Evolutionary conservation across 1,140 invertebrate species (phyloP).

Genomic region (Cydia fagiglandana): DNA sequence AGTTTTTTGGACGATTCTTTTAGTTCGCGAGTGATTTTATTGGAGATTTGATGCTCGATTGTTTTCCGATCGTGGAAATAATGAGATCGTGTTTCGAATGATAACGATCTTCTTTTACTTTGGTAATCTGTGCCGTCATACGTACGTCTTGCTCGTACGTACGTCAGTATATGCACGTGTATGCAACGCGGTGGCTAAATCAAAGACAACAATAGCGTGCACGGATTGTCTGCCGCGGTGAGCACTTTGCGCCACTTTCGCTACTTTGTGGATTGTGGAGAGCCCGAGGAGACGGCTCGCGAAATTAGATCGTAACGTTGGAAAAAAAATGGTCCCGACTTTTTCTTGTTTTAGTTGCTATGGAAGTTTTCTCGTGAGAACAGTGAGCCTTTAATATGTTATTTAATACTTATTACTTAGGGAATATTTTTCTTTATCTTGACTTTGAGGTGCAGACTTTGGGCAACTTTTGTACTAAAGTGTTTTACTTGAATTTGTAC

Average conservation of each 20-base stretch:
- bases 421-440: too few relatives aligned
- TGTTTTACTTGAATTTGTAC: too few relatives aligned
- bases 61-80: slow-evolving; percentile 36
- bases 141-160: slow-evolving; percentile 4
- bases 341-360: slow-evolving; percentile 23
- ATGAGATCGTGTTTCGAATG: slow-evolving; percentile 33
- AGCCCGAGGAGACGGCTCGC: slow-evolving; percentile 45
- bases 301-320: slow-evolving; percentile 56
- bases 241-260: slow-evolving; percentile 65
- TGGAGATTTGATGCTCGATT: slow-evolving; percentile 37
- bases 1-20: slow-evolving; percentile 43
- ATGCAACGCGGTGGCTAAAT: slow-evolving; percentile 48
- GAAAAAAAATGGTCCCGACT: slow-evolving; percentile 36
- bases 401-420: too few relatives aligned
- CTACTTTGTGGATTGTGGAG: slow-evolving; percentile 63
- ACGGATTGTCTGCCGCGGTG: slow-evolving; percentile 57
- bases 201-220: slow-evolving; percentile 63
- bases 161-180: slow-evolving; percentile 30
- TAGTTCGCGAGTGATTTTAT: slow-evolving; percentile 42
- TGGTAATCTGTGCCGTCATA: background rate
- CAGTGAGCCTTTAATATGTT: background rate
- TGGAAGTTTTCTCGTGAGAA: slow-evolving; percentile 24
- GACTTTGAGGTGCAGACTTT: too few relatives aligned
- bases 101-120: slow-evolving; percentile 20
- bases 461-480: too few relatives aligned